A percentile compares a stretch with the other conserved stretches of the same genome.
Conservation (phyloP, 2,113 vertebrate species). For the Lamprotornis superbus region DNA sequence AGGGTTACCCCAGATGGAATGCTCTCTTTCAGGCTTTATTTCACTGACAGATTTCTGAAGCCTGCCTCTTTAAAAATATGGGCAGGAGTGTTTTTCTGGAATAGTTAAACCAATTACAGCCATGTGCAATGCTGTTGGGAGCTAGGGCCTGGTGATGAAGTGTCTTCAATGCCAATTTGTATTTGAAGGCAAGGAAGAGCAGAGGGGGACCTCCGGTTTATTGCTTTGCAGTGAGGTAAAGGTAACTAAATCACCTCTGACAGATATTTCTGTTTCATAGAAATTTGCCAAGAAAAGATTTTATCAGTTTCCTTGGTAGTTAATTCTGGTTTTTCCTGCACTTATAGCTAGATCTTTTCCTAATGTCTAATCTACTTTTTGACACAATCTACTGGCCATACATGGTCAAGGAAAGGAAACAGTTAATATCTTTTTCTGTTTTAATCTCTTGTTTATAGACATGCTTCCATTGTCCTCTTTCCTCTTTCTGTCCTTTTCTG, state of each 20-base stretch:
- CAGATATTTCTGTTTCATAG: background rate
- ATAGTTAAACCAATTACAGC: background rate
- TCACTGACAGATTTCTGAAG: constrained; percentile 17
- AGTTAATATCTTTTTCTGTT: background rate
- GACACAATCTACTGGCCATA: background rate
- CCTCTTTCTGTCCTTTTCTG: background rate
- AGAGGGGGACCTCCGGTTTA: background rate
- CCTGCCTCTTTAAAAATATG: constrained; percentile 34
- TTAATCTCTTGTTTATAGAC: background rate
- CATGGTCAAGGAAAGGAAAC: background rate
- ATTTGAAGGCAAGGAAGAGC: background rate
- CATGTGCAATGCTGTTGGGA: background rate
- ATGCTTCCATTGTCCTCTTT: background rate
- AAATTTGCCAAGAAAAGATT: background rate
- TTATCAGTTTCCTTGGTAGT: background rate
- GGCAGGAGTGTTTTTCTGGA: background rate
- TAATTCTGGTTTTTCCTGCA: background rate
- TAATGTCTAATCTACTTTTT: background rate
- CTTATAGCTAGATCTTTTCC: background rate
- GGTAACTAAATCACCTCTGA: background rate
- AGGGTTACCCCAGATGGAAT: constrained; percentile 58
- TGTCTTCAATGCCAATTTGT: background rate
- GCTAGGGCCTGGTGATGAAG: background rate
- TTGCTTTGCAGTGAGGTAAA: background rate
- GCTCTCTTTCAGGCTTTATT: constrained; percentile 50